Evolutionary conservation across 2,888 invertebrate genomes (phyloP).

Genomic region (Ecliptopera silaceata): DNA sequence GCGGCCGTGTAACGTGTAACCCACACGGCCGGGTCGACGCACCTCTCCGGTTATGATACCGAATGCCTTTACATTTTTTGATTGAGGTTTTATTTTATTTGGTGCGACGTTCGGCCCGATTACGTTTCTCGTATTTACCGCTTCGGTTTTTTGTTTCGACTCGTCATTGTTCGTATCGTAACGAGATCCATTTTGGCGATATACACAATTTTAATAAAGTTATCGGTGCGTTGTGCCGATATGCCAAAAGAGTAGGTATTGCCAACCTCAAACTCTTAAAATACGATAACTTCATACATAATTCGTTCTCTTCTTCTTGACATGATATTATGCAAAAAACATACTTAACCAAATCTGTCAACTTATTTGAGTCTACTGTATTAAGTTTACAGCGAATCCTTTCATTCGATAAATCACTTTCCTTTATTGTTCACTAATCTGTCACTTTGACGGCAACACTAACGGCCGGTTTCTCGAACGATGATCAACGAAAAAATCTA

Average conservation of each 20-base stretch:
- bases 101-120: conserved; percentile 73
- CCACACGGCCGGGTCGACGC: conserved; percentile 76
- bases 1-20: conserved; percentile 76
- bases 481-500: too few relatives aligned
- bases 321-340: too few relatives aligned
- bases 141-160: conserved; percentile 76
- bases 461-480: too few relatives aligned
- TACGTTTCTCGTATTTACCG: conserved; percentile 79
- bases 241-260: conserved; percentile 30
- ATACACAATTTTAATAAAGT: conserved; percentile 76
- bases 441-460: neutral
- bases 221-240: conserved; percentile 68
- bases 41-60: conserved; percentile 77
- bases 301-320: too few relatives aligned
- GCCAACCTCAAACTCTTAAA: too few relatives aligned
- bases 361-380: too few relatives aligned
- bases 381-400: too few relatives aligned
- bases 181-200: conserved; percentile 79
- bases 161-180: conserved; percentile 79
- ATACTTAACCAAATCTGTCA: too few relatives aligned
- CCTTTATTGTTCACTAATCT: neutral
- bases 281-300: too few relatives aligned
- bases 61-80: conserved; percentile 79
- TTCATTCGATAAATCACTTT: too few relatives aligned
- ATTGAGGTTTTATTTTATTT: conserved; percentile 81